phyloP scores from a whole-genome alignment of 92 coral and sea anemone genomes.

The Epizoanthus scotinus region DNA sequence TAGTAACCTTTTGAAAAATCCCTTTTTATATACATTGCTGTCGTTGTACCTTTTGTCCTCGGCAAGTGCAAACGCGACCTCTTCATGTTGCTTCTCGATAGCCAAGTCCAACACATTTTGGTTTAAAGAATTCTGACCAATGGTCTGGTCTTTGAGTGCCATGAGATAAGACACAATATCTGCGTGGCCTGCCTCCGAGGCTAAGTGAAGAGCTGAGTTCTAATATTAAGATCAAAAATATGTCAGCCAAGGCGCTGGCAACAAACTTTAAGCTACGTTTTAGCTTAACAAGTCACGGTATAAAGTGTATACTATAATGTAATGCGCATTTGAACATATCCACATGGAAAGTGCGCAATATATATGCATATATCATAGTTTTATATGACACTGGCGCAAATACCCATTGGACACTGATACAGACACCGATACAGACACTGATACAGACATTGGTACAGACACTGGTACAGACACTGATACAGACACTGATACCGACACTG shows the following conservation, averaged over 20 bases:
- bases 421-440: too few relatives aligned
- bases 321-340: too few relatives aligned
- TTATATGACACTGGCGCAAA: neutral
- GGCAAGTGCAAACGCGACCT: slow-evolving; percentile 52
- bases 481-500: too few relatives aligned
- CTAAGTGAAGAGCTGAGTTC: slow-evolving; percentile 53
- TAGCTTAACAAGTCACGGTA: too few relatives aligned
- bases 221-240: slow-evolving; percentile 7
- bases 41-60: slow-evolving; percentile 48
- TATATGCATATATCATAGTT: too few relatives aligned
- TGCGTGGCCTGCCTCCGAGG: slow-evolving; percentile 57
- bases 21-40: too few relatives aligned
- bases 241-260: neutral
- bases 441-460: too few relatives aligned
- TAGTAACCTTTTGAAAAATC: too few relatives aligned
- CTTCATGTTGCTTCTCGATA: slow-evolving; percentile 41
- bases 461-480: too few relatives aligned
- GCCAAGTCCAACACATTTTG: slow-evolving; percentile 57
- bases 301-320: too few relatives aligned
- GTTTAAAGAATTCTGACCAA: slow-evolving; percentile 34
- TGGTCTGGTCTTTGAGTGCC: slow-evolving; percentile 50
- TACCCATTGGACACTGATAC: neutral
- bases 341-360: too few relatives aligned
- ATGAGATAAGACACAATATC: slow-evolving; percentile 44
- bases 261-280: too few relatives aligned